Base-by-base conservation (phyloP, 2,797 vertebrate genomes). In the Microhierax caerulescens region DNA sequence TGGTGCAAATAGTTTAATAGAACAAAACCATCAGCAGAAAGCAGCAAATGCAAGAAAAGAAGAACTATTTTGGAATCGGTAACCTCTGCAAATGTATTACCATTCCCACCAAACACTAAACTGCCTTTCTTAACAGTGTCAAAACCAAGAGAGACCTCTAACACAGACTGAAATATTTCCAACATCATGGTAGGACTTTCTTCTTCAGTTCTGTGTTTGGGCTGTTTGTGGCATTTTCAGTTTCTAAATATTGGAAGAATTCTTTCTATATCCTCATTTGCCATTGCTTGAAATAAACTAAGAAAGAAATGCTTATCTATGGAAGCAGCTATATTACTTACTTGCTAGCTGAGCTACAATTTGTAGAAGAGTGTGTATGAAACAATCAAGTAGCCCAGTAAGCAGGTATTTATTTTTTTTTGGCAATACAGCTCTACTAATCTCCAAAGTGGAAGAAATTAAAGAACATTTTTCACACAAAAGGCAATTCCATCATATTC, bases 211-310 rank as follows among this genome's bases (percentile, higher is more conserved):
- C 47, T 0, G 1, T 7, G 16, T 43, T 68, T 54, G 10, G 10
- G 32, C 41, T 53, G 1, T n/a, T n/a, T 9, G 34, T 0, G 3
- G 36, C 24, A 48, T 45, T n/a, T 79, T 18, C 24, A 27, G 0
- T 64, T 79, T 83, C 50, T 47, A 54, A 77, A 47, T 10, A 30
- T 0, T 39, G 59, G 22, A 77, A 90, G 48, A 82, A 48, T 22
- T 72, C 32, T 32, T 92, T 77, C 51, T 23, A 54, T 8, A 48
- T 2, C 9, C 22, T 60, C 34, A 76, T 30, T 12, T 70, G 25
- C 13, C 70, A 73, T 1, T 57, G 41, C 14, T 64, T 72, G 54
- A 77, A 85, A 50, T 39, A 79, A 76, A 64, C 32, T 70, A 22
- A 57, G 88, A 65, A 78, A 27, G 1, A 72, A 82, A 59, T 11